phyloP scores from a whole-genome alignment of 2,113 vertebrate species.

The Cervus canadensis region DNA sequence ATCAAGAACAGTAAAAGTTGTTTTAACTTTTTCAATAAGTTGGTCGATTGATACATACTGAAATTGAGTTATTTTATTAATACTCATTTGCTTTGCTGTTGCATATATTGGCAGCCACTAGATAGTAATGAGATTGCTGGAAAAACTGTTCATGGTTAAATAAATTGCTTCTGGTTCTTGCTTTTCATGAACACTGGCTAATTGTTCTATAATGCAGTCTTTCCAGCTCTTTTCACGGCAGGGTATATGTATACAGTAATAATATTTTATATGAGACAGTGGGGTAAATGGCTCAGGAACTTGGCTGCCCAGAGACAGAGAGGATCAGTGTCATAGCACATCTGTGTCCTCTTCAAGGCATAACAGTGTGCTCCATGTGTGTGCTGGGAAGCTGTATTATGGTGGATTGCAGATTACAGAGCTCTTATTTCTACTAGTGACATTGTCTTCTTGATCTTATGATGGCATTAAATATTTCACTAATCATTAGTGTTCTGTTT shows the following conservation, averaged over 20 bases:
- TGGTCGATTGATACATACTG: not conserved
- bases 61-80: not conserved
- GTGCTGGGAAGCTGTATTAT: not conserved
- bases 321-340: not conserved
- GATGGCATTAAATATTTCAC: not conserved
- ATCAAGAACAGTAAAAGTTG: not conserved
- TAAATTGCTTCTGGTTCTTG: not conserved
- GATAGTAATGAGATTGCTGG: not conserved
- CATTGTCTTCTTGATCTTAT: not conserved
- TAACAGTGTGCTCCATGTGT: accelerated
- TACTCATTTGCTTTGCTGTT: not conserved
- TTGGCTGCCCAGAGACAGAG: not conserved
- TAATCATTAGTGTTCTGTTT: not conserved
- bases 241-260: not conserved
- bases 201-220: not conserved
- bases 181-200: not conserved
- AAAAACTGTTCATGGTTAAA: not conserved
- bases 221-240: not conserved
- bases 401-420: not conserved
- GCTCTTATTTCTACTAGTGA: not conserved
- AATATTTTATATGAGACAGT: not conserved
- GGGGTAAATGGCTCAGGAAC: not conserved
- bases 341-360: too few species aligned
- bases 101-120: not conserved
- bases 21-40: not conserved